Evolutionary conservation across 64 coral and sea anemone species (phyloP).

Genomic region (Astreopora myriophthalma): DNA sequence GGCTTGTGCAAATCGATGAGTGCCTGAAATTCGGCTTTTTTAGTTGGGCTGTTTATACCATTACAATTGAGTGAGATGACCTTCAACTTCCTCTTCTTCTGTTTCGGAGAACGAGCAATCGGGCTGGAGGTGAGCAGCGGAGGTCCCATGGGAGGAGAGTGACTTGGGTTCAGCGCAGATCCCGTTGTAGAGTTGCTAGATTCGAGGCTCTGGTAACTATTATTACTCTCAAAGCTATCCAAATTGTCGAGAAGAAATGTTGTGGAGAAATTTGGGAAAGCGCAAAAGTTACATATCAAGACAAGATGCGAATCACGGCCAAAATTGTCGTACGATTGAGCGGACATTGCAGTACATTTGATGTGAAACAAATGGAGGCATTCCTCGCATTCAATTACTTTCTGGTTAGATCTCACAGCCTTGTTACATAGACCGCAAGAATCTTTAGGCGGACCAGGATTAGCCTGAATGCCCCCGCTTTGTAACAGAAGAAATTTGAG

Average conservation of each 20-base stretch:
- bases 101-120: not conserved
- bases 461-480: constrained; percentile 2
- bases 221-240: constrained; percentile 28
- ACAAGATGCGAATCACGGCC: constrained; percentile 39
- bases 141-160: not conserved
- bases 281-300: constrained; percentile 29
- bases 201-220: not conserved
- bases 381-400: constrained; percentile 42
- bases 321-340: constrained; percentile 12
- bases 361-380: constrained; percentile 47
- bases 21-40: constrained; percentile 65
- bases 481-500: not conserved
- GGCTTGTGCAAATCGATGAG: constrained; percentile 38
- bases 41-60: constrained; percentile 39
- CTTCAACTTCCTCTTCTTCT: constrained; percentile 21
- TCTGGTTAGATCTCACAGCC: constrained; percentile 39
- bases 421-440: constrained; percentile 46
- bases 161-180: not conserved
- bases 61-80: constrained; percentile 35
- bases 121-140: constrained; percentile 12
- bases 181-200: not conserved
- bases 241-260: constrained; percentile 61
- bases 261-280: constrained; percentile 49
- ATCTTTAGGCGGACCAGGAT: constrained; percentile 34
- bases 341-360: constrained; percentile 10